Evolutionary conservation across 2,797 vertebrate genomes (phyloP).

Genomic region (Propithecus deckenii): DNA sequence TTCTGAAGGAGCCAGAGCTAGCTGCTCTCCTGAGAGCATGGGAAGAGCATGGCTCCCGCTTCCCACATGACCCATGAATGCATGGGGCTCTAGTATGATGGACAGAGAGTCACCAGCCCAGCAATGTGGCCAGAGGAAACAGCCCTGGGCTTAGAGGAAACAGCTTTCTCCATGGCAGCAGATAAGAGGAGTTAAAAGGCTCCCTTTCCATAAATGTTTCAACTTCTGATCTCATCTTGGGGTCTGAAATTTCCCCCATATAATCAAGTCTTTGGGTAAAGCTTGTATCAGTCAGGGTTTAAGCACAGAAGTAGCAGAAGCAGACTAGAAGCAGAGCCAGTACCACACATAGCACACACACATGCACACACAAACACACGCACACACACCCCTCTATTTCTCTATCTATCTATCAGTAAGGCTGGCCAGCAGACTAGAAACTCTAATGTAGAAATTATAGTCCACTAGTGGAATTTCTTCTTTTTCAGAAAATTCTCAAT

Average conservation of each 20-base stretch:
- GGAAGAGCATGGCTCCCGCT: not conserved
- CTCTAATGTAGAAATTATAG: not conserved
- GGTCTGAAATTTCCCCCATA: not conserved
- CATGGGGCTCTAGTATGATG: not conserved
- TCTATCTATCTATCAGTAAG: not conserved
- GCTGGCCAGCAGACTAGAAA: not conserved
- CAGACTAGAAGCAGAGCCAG: not conserved
- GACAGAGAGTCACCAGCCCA: not conserved
- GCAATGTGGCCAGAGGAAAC: no score
- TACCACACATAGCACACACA: not conserved
- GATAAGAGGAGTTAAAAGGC: not conserved
- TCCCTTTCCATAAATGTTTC: not conserved
- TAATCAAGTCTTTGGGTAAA: not conserved
- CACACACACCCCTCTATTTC: not conserved
- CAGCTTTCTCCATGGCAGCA: not conserved
- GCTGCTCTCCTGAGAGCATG: not conserved
- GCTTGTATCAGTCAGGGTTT: not conserved
- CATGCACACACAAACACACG: not conserved
- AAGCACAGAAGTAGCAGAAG: not conserved
- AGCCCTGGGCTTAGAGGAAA: not conserved
- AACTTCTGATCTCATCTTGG: not conserved
- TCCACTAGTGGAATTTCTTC: not conserved
- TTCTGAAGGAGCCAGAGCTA: not conserved
- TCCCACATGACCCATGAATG: accelerated
- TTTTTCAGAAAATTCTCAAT: not conserved